phyloP scores from a whole-genome alignment of 2,888 invertebrate genomes.

The Bellardia pandia region DNA sequence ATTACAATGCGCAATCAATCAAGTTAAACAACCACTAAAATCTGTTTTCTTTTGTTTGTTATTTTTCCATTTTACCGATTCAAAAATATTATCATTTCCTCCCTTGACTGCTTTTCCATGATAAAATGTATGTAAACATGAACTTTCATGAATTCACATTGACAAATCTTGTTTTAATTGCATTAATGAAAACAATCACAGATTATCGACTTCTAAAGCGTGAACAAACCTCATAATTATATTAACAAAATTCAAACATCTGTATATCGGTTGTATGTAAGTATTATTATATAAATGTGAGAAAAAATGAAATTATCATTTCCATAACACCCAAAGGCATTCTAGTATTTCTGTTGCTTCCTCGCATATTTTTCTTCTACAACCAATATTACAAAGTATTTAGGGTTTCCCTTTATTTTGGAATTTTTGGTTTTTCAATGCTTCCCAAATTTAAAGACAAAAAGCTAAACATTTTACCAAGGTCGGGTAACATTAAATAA shows the following conservation, averaged over 20 bases:
- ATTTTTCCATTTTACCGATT: background rate
- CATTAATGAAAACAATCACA: constrained; percentile 62
- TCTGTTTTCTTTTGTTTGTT: background rate
- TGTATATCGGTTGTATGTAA: constrained; percentile 5
- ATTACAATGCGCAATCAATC: background rate
- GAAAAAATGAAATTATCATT: constrained; percentile 14
- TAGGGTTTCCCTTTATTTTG: no score
- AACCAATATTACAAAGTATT: background rate
- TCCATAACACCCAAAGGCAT: constrained; percentile 50
- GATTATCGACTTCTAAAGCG: constrained; percentile 59
- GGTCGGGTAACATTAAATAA: no score
- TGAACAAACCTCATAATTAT: constrained; percentile 35
- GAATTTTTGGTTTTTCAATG: no score
- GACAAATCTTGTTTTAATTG: constrained; percentile 66
- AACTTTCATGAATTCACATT: constrained; percentile 26
- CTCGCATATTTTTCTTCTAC: background rate
- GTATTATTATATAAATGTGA: constrained; percentile 16
- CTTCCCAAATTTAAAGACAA: no score
- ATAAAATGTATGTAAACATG: constrained; percentile 25
- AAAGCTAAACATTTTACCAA: no score
- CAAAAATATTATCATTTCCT: constrained; percentile 15
- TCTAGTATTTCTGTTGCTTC: constrained; percentile 21
- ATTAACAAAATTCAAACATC: constrained; percentile 33
- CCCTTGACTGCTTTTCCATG: constrained; percentile 12
- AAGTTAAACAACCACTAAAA: background rate